Conservation (phyloP, 2,888 invertebrate species). For the Liodrosophila aerea region DNA sequence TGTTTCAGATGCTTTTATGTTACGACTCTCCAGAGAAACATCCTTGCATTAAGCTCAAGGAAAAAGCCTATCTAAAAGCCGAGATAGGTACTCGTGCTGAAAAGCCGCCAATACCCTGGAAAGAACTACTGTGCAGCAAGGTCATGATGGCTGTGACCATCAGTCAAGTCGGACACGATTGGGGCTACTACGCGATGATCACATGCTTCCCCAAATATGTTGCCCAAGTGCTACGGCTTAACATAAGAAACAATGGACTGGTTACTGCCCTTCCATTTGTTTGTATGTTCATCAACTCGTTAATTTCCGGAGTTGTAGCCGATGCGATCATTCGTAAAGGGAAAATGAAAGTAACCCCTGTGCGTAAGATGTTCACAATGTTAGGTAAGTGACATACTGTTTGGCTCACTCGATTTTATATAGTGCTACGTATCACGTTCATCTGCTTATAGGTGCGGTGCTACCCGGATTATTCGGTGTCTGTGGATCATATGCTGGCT, state of each 20-base stretch:
- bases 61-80: conserved; percentile 85
- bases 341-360: conserved; percentile 83
- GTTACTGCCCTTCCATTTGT: conserved; percentile 85
- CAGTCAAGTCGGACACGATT: conserved; percentile 86
- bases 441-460: conserved; percentile 82
- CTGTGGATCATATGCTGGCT: conserved; percentile 86
- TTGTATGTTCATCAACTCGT: conserved; percentile 84
- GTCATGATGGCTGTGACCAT: conserved; percentile 87
- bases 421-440: not conserved
- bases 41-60: conserved; percentile 87
- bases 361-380: conserved; percentile 86
- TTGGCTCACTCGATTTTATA: not conserved
- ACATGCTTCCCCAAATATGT: conserved; percentile 86
- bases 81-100: conserved; percentile 84
- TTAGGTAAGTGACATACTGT: conserved; percentile 82
- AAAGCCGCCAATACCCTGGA: conserved; percentile 86
- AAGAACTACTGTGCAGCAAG: conserved; percentile 85
- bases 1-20: conserved; percentile 78
- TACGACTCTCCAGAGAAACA: conserved; percentile 85
- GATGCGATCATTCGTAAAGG: conserved; percentile 85
- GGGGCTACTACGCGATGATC: conserved; percentile 86
- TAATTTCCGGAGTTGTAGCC: conserved; percentile 85
- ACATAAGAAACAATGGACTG: conserved; percentile 84
- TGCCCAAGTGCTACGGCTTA: conserved; percentile 84
- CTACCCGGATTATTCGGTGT: conserved; percentile 86